phyloP scores from a whole-genome alignment of 2,797 vertebrate species.

The Squalus acanthias region DNA sequence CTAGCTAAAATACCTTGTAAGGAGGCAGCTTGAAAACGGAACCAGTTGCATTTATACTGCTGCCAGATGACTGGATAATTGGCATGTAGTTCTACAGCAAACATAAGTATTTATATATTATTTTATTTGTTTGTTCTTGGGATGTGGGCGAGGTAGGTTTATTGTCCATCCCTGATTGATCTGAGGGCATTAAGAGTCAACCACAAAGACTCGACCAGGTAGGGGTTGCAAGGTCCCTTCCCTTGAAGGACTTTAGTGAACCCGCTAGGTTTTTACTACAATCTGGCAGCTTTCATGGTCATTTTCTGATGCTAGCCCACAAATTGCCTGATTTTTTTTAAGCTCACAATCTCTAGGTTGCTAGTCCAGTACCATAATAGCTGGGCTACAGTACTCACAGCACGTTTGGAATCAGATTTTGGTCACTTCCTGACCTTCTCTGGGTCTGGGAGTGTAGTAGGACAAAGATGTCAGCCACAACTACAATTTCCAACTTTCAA shows the following conservation, averaged over 20 bases:
- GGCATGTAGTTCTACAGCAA: no score
- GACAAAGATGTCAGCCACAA: background rate
- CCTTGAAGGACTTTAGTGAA: background rate
- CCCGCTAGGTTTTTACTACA: background rate
- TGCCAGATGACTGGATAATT: background rate
- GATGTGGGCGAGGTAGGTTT: background rate
- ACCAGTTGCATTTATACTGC: background rate
- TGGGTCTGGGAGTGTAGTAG: background rate
- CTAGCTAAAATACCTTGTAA: background rate
- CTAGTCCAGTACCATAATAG: background rate
- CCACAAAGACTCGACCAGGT: background rate
- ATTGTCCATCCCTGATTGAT: background rate
- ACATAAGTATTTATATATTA: background rate
- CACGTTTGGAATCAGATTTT: background rate
- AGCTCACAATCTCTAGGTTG: background rate
- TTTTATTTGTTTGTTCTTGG: background rate
- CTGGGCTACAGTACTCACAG: background rate
- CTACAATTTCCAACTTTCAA: background rate
- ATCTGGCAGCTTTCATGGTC: background rate
- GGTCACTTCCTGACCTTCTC: background rate
- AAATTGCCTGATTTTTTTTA: background rate
- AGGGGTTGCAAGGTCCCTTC: background rate
- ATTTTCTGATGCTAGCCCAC: background rate
- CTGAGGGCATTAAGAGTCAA: background rate
- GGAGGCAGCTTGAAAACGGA: background rate